Percentiles rank a stretch among this genome's conserved stretches.
Conservation (phyloP, 2,113 vertebrate genomes). For the Rutilus rutilus region DNA sequence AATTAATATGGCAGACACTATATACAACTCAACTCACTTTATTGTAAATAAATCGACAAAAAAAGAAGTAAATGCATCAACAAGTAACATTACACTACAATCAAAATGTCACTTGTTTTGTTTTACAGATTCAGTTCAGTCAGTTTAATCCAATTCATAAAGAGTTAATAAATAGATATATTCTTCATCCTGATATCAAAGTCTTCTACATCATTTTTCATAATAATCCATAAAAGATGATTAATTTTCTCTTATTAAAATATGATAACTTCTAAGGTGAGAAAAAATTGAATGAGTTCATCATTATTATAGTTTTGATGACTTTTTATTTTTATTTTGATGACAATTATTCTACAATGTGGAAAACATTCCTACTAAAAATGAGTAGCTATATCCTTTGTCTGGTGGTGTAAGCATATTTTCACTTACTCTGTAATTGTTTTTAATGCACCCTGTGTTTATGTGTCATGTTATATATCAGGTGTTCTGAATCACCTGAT, state of each 20-base stretch:
- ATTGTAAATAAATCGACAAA: background rate
- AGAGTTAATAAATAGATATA: background rate
- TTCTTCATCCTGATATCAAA: background rate
- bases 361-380: background rate
- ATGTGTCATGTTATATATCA: slow-evolving; percentile 29
- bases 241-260: background rate
- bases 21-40: background rate
- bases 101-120: background rate
- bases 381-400: background rate
- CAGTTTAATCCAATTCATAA: background rate
- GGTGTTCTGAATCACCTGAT: slow-evolving; percentile 69
- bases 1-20: background rate
- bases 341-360: background rate
- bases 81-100: background rate
- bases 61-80: too few relatives aligned
- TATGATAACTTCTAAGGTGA: background rate
- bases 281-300: too few relatives aligned
- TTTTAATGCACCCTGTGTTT: background rate
- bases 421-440: background rate
- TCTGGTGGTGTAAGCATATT: background rate
- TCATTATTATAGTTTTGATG: background rate
- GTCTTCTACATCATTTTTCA: background rate
- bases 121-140: background rate
- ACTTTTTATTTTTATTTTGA: background rate
- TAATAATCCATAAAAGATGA: background rate